These are phyloP conservation scores for roundworm (Caenorhabditis elegans) DNA, from an alignment of 1,140 invertebrate species.

Conservation along the genomic window DNA sequence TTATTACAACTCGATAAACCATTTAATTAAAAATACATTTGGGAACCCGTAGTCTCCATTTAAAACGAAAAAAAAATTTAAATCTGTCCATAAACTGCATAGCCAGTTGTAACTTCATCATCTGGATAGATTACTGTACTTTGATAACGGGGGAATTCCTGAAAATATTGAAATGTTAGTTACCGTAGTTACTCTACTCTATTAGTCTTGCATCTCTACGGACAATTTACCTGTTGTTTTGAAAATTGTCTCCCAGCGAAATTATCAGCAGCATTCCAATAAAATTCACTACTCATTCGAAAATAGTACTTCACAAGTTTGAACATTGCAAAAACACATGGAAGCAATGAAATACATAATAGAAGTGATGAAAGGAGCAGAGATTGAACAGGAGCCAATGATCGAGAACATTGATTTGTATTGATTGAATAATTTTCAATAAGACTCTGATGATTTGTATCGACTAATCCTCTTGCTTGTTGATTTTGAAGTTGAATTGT, in stretches of 20 bases:
- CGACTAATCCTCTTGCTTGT: not conserved
- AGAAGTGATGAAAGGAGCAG: not conserved
- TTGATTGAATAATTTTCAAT: constrained; percentile 5
- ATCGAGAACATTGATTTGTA: not conserved
- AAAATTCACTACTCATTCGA: constrained; percentile 11
- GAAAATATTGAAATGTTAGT: not conserved
- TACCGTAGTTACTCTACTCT: too few relatives aligned
- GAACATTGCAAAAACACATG: not conserved
- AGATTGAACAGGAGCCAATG: not conserved
- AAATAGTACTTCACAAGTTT: constrained; percentile 8
- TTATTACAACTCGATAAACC: not conserved
- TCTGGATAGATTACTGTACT: constrained; percentile 18
- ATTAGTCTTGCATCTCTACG: not conserved
- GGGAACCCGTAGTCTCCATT: not conserved
- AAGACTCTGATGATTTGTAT: not conserved
- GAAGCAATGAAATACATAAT: not conserved
- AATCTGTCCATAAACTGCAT: constrained; percentile 15
- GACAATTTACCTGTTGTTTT: not conserved
- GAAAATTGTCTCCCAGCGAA: not conserved
- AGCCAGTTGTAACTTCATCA: not conserved
- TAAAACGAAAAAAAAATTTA: not conserved
- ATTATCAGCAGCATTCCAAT: constrained; percentile 2
- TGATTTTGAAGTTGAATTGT: not conserved
- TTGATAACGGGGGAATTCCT: constrained; percentile 10
- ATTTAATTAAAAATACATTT: not conserved